A percentile compares a stretch with the other conserved stretches of the same genome.
Evolutionary conservation across 2,797 vertebrate species (phyloP).

Genomic region (Paratrypauchen microcephalus): DNA sequence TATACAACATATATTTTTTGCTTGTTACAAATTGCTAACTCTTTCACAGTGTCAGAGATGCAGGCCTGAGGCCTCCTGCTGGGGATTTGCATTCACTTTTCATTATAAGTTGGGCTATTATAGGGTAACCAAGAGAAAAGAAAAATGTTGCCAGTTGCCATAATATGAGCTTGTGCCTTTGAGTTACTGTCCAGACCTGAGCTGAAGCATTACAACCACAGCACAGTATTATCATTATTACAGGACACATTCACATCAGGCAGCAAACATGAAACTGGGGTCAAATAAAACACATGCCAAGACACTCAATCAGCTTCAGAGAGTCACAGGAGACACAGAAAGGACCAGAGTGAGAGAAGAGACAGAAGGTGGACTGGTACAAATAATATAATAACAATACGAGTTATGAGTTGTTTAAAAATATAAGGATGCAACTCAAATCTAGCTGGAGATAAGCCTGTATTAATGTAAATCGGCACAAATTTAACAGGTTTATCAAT

Average conservation of each 20-base stretch:
- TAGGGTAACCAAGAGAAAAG: background rate
- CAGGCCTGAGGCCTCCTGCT: background rate
- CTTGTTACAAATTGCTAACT: background rate
- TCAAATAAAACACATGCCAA: constrained; percentile 65
- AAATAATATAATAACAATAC: background rate
- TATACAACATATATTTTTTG: too few species aligned
- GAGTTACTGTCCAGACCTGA: constrained; percentile 29
- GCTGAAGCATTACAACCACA: constrained; percentile 52
- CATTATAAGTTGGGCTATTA: background rate
- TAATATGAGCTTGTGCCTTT: constrained; percentile 60
- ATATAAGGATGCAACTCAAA: background rate
- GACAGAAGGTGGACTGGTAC: constrained; percentile 30
- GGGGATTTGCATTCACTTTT: background rate
- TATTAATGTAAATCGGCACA: background rate
- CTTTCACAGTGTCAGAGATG: background rate
- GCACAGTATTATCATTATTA: constrained; percentile 27
- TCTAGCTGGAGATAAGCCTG: background rate
- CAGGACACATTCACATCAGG: constrained; percentile 31
- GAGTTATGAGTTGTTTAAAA: too few species aligned
- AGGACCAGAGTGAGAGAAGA: constrained; percentile 25
- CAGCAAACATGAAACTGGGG: constrained; percentile 36
- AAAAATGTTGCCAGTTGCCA: constrained; percentile 42
- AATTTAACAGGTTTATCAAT: background rate
- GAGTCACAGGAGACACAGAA: constrained; percentile 25
- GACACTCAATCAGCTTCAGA: constrained; percentile 81